A percentile compares a stretch with the other conserved stretches of the same genome.
Conservation (phyloP, 2,113 vertebrate genomes). For the Ceyx margarethae region DNA sequence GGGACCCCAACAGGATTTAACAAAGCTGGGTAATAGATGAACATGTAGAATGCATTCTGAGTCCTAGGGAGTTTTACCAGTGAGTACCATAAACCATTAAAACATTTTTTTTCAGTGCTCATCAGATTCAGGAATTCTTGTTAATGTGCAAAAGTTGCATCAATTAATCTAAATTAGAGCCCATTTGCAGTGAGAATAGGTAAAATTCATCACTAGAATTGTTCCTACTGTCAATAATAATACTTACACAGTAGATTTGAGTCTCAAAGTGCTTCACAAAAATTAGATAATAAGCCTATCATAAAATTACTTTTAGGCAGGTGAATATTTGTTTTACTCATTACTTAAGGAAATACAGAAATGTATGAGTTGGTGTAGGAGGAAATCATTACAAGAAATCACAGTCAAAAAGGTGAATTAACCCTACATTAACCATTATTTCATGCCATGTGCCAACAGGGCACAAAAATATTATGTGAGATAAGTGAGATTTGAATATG, state of each 20-base stretch:
- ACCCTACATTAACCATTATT: neutral
- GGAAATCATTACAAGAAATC: neutral
- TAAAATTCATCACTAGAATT: neutral
- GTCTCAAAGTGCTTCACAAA: neutral
- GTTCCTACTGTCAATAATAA: neutral
- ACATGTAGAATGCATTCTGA: neutral
- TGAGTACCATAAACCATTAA: neutral
- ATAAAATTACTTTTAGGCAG: neutral
- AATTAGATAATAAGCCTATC: neutral
- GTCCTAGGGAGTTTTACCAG: neutral
- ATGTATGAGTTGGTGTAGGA: neutral
- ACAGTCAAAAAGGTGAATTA: neutral
- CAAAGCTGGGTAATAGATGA: neutral
- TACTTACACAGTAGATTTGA: neutral
- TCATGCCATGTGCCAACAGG: neutral
- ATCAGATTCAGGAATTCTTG: neutral
- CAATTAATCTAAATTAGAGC: slow-evolving; percentile 11
- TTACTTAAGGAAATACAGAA: neutral
- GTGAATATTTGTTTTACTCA: neutral
- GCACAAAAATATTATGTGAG: neutral
- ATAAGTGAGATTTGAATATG: neutral
- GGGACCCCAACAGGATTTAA: neutral
- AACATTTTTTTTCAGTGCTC: neutral
- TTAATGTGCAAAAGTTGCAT: neutral
- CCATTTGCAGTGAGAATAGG: neutral